These are phyloP conservation scores for Cyclopterus lumpus DNA, from an alignment of 2,797 vertebrate genomes.

Conservation along the genomic window DNA sequence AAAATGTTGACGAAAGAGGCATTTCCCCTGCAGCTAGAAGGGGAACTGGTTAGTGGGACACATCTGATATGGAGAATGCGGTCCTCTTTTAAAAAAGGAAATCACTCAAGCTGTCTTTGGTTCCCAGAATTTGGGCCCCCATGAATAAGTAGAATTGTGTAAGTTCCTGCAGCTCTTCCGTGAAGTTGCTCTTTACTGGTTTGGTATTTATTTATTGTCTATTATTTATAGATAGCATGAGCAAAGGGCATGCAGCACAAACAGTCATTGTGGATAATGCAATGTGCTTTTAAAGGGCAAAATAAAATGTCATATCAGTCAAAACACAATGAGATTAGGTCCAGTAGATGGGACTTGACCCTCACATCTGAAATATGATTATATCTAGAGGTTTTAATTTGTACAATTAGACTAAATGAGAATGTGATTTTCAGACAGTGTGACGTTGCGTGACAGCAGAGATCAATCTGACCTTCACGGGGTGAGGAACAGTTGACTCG, in stretches of 20 bases:
- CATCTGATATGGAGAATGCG: constrained; percentile 32
- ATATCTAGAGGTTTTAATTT: constrained; percentile 25
- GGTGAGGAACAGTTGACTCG: not conserved
- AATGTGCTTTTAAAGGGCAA: constrained; percentile 60
- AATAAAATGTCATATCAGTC: constrained; percentile 62
- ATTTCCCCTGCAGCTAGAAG: constrained; percentile 33
- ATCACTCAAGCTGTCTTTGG: constrained; percentile 35
- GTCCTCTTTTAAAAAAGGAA: constrained; percentile 35
- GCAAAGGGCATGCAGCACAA: constrained; percentile 60
- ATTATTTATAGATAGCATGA: constrained; percentile 44
- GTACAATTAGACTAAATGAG: constrained; percentile 12
- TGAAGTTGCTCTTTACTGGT: constrained; percentile 32
- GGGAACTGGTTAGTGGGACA: constrained; percentile 27
- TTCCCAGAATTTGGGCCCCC: constrained; percentile 35
- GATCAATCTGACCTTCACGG: constrained; percentile 26
- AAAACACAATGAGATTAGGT: constrained; percentile 55
- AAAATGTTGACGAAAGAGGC: constrained; percentile 35
- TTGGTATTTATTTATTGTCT: no score
- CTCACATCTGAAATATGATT: constrained; percentile 37
- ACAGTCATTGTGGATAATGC: constrained; percentile 48
- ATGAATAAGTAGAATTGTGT: constrained; percentile 24
- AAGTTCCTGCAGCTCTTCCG: constrained; percentile 36
- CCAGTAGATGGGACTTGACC: constrained; percentile 51
- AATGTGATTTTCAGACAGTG: constrained; percentile 13
- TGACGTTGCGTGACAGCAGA: constrained; percentile 23